phyloP scores from a whole-genome alignment of 2,113 vertebrate genomes.

The Aegypius monachus region DNA sequence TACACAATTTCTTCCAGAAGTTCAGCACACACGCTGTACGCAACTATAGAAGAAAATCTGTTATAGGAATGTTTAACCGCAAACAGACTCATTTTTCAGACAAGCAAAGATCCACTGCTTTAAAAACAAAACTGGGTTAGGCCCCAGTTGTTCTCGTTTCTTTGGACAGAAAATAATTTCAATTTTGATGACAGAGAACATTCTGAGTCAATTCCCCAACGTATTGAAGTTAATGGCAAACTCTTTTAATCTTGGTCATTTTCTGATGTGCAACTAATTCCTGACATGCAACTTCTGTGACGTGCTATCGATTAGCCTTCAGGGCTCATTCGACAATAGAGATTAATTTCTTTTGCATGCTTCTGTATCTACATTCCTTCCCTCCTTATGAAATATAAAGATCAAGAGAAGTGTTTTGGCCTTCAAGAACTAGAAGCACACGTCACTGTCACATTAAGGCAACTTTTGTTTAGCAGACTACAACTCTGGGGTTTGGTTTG shows the following conservation, averaged over 20 bases:
- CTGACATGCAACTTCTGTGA: not conserved
- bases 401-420: not conserved
- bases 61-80: not conserved
- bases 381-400: not conserved
- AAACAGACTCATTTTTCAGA: not conserved
- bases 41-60: not conserved
- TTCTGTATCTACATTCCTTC: not conserved
- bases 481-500: not conserved
- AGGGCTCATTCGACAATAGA: not conserved
- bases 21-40: not conserved
- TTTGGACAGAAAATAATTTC: slow-evolving; percentile 24
- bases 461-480: not conserved
- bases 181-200: slow-evolving; percentile 20
- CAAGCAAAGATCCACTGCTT: not conserved
- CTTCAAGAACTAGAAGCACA: not conserved
- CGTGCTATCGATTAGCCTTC: not conserved
- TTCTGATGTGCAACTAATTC: not conserved
- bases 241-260: not conserved
- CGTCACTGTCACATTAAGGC: not conserved
- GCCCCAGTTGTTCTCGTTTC: not conserved
- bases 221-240: not conserved
- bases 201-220: not conserved
- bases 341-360: not conserved
- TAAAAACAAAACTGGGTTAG: not conserved
- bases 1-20: not conserved